phyloP scores from a whole-genome alignment of 35 echinoderm and acorn worm genomes.

The Ptychodera flava region DNA sequence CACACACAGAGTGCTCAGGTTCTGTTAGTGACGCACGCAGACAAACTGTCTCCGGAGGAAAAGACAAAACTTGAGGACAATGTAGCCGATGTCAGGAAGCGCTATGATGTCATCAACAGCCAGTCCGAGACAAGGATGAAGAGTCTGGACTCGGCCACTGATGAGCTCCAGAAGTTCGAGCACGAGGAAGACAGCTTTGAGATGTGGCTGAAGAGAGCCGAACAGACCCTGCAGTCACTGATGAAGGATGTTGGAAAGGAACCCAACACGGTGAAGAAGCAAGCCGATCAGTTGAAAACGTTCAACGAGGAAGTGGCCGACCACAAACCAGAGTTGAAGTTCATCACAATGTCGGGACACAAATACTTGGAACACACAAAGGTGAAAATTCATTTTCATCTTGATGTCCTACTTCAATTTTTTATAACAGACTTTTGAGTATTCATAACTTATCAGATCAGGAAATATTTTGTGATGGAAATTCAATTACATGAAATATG shows the following conservation, averaged over 20 bases:
- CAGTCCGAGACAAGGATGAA: conserved; percentile 54
- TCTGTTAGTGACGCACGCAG: conserved; percentile 70
- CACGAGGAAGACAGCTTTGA: conserved; percentile 60
- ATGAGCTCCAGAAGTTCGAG: conserved; percentile 69
- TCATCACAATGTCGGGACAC: conserved; percentile 64
- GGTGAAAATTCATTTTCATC: conserved; percentile 28
- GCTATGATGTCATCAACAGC: conserved; percentile 51
- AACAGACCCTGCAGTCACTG: conserved; percentile 36
- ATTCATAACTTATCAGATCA: background rate
- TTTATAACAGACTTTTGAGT: background rate
- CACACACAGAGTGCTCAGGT: conserved; percentile 57
- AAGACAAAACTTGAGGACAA: conserved; percentile 57
- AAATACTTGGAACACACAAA: conserved; percentile 66
- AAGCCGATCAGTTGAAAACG: conserved; percentile 35
- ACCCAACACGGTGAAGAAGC: conserved; percentile 28
- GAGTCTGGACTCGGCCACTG: conserved; percentile 46
- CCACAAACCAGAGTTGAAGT: conserved; percentile 83
- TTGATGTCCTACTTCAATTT: too few relatives aligned
- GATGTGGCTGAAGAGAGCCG: conserved; percentile 57
- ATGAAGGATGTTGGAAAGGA: conserved; percentile 72
- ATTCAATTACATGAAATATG: background rate
- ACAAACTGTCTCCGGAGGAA: conserved; percentile 56
- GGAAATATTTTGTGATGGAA: background rate
- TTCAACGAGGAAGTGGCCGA: conserved; percentile 78
- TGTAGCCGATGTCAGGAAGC: conserved; percentile 49